These are phyloP conservation scores for Bilobella aurantiaca DNA, from an alignment of 1,140 invertebrate species.

Conservation along the genomic window DNA sequence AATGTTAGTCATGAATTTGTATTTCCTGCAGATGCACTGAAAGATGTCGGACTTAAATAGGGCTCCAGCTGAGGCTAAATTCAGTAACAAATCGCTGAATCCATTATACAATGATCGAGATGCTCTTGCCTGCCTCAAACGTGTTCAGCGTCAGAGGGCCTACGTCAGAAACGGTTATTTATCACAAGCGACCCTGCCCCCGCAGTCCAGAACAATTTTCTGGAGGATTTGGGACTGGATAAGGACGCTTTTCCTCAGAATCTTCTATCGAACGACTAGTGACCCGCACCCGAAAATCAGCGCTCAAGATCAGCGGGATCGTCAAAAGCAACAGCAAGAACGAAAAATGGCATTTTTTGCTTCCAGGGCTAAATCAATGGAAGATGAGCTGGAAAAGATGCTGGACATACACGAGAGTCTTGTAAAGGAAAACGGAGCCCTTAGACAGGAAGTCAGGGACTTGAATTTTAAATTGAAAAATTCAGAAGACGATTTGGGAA, in stretches of 20 bases:
- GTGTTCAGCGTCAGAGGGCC: no score
- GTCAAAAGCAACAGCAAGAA: background rate
- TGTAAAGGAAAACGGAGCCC: background rate
- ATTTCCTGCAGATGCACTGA: no score
- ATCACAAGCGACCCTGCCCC: no score
- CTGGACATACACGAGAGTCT: background rate
- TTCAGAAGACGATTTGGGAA: background rate
- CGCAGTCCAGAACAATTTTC: background rate
- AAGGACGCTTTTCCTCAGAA: background rate
- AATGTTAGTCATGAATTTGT: no score
- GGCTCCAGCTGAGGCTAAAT: background rate
- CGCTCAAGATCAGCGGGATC: background rate
- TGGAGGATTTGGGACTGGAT: background rate
- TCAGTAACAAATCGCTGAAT: background rate
- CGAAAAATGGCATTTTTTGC: background rate
- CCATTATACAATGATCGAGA: background rate
- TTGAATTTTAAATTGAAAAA: background rate
- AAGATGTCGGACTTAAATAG: background rate
- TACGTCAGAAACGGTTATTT: background rate
- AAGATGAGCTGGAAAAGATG: background rate
- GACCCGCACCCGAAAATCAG: background rate
- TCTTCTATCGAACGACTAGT: background rate
- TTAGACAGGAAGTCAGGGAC: background rate
- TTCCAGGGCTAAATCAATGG: background rate
- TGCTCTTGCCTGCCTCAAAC: background rate